A percentile compares a stretch with the other conserved stretches of the same genome.
Conservation (phyloP, 2,888 invertebrate genomes). For the Tuta absoluta region DNA sequence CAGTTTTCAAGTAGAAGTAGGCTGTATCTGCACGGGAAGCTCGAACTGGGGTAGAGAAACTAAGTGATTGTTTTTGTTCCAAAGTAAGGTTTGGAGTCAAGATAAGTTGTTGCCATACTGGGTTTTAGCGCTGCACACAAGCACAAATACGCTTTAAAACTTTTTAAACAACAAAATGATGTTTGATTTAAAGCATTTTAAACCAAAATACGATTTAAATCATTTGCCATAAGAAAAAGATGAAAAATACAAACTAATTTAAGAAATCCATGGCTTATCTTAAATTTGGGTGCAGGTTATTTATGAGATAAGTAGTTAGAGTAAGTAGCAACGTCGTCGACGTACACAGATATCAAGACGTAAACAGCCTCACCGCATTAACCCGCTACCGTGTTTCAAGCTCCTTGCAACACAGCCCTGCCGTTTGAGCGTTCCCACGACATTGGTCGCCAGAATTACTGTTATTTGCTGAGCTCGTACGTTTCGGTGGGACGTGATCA, state of each 20-base stretch:
- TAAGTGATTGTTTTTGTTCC: conserved; percentile 14
- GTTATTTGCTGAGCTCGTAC: conserved; percentile 56
- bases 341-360: conserved; percentile 6
- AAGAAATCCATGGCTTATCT: no score
- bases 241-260: no score
- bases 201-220: no score
- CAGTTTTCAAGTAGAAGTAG: not conserved
- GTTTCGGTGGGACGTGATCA: conserved; percentile 43
- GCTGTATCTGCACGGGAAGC: not conserved
- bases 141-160: not conserved
- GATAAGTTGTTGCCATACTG: not conserved
- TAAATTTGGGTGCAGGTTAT: no score
- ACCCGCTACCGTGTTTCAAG: conserved; percentile 23
- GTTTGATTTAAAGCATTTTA: not conserved
- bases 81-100: conserved; percentile 13
- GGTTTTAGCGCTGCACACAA: not conserved
- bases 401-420: conserved; percentile 62
- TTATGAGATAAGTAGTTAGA: no score
- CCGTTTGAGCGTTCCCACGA: conserved; percentile 63
- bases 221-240: no score
- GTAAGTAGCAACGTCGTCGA: not conserved
- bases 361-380: not conserved
- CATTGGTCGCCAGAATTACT: conserved; percentile 74
- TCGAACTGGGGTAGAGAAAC: conserved; percentile 10
- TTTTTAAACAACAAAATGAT: conserved; percentile 2